Evolutionary conservation across 2,113 vertebrate species (phyloP).

Genomic region (Pygoscelis adeliae): DNA sequence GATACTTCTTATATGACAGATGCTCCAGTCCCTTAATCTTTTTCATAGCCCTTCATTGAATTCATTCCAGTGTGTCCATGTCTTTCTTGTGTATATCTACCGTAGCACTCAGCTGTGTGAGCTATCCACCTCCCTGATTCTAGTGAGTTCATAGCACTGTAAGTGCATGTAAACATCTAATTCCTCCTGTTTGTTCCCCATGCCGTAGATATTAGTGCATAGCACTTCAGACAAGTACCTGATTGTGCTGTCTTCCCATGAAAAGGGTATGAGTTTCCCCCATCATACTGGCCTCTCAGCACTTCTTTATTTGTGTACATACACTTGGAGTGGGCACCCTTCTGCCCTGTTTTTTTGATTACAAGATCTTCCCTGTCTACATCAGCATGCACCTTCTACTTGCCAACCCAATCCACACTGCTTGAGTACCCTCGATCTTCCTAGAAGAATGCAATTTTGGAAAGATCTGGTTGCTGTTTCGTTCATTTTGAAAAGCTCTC

Average conservation of each 20-base stretch:
- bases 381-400: not conserved
- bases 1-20: not conserved
- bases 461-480: not conserved
- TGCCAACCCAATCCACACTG: not conserved
- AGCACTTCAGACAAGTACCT: not conserved
- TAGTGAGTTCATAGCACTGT: not conserved
- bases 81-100: not conserved
- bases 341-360: not conserved
- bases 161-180: fast-evolving
- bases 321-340: not conserved
- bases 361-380: not conserved
- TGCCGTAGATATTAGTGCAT: not conserved
- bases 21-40: not conserved
- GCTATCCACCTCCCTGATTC: not conserved
- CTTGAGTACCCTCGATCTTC: not conserved
- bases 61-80: not conserved
- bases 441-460: not conserved
- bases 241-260: not conserved
- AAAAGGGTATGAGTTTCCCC: not conserved
- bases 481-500: not conserved
- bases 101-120: not conserved
- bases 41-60: not conserved
- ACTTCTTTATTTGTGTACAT: not conserved
- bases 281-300: not conserved
- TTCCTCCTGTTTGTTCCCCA: not conserved